Evolutionary conservation across 2,888 invertebrate genomes (phyloP).

Genomic region (Cepaea hortensis): DNA sequence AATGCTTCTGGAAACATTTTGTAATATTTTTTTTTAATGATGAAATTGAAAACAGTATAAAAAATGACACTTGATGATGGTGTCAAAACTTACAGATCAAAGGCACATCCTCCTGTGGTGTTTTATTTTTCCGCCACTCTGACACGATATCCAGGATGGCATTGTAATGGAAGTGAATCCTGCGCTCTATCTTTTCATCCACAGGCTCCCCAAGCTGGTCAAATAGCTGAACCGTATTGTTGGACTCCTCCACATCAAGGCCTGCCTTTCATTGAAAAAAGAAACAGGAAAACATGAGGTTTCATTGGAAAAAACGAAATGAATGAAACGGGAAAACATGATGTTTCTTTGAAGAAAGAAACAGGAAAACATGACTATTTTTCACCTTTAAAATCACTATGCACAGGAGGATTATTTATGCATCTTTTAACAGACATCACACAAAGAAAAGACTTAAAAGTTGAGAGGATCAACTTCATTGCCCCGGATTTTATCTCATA

Average conservation of each 20-base stretch:
- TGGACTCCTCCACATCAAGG: conserved; percentile 30
- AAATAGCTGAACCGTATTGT: conserved; percentile 71
- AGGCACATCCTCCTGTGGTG: conserved; percentile 59
- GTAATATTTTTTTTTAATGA: too few relatives aligned
- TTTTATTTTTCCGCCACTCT: conserved; percentile 70
- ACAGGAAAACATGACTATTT: not conserved
- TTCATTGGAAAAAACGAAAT: too few relatives aligned
- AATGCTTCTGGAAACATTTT: too few relatives aligned
- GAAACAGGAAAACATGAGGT: not conserved
- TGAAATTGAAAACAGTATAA: not conserved
- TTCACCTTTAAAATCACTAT: too few relatives aligned
- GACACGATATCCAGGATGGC: conserved; percentile 75
- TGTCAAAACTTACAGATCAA: conserved; percentile 62
- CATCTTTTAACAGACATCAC: too few relatives aligned
- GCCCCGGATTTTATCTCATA: too few relatives aligned
- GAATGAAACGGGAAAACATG: too few relatives aligned
- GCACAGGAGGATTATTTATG: too few relatives aligned
- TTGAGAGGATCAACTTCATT: too few relatives aligned
- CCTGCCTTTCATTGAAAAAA: conserved; percentile 34
- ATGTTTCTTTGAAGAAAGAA: not conserved
- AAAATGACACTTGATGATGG: not conserved
- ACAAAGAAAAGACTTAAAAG: too few relatives aligned
- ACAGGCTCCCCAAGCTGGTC: conserved; percentile 65
- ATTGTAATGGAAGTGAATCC: conserved; percentile 77
- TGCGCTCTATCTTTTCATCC: conserved; percentile 66